Evolutionary conservation across 2,888 invertebrate genomes (phyloP), one percentile per base, ranked within the genome.

Genomic region (Phoronis australis): DNA sequence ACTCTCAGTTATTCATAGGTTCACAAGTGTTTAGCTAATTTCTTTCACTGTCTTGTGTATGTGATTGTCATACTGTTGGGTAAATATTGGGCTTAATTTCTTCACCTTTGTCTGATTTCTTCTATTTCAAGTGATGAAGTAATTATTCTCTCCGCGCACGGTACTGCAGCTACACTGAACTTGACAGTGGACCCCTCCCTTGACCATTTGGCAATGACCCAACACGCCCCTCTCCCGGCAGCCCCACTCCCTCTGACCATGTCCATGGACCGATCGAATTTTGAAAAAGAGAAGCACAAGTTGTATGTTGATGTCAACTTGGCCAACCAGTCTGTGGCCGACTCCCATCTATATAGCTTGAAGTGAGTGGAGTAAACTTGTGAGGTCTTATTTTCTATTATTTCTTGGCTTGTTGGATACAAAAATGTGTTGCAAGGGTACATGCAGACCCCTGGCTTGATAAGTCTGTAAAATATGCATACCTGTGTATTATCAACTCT

Each of bases 71-170:
- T 45, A 12, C 37, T 15, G 20, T 2, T 18, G 23, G 18, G 31
- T 6, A n/a, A 18, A n/a, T 18, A 4, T 0, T n/a, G 3, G 12
- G 9, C 37, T 37, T 21, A 18, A 6, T 37, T 1, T 37, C 3
- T 3, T 3, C 9, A 1, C 37, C 3, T 45, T n/a, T 37, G 2
- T 37, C 18, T 12, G 35, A 37, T 20, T 41, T 1, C 35, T 46
- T 20, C 42, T 2, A 49, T 51, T 23, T 62, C 18, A 73, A 94
- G 94, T 62, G 96, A 95, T 67, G 96, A 96, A 64, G 90, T 96
- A 0, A 94, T 94, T 71, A 88, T 97, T 1, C 76, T 97, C 31
- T 94, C 92, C 44, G 95, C 92, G 0, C 87, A 85, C 21, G 96
- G 96, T 0, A 96, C 96, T 0, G 96, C 95, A 1, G 95, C 93